phyloP scores from a whole-genome alignment of 1,140 invertebrate species.

The Nasonia vitripennis region DNA sequence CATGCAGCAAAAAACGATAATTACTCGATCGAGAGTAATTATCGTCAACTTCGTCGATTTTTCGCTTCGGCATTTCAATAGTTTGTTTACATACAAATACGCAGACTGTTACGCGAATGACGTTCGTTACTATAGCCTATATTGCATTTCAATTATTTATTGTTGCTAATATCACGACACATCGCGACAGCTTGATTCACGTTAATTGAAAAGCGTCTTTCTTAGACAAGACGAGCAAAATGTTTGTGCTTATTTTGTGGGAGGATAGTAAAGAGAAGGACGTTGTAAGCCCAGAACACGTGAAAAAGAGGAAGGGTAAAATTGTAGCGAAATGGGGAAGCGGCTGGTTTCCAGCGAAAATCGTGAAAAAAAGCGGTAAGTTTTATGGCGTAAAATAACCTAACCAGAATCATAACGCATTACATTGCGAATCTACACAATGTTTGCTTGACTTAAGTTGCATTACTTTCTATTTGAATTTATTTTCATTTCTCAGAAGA shows the following conservation, averaged over 20 bases:
- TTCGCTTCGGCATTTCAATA: not conserved
- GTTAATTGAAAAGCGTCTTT: not conserved
- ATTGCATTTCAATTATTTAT: not conserved
- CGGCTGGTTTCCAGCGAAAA: not conserved
- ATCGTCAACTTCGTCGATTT: not conserved
- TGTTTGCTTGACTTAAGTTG: not conserved
- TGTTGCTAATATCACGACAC: not conserved
- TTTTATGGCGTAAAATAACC: not conserved
- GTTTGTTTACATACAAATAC: no score
- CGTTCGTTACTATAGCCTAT: no score
- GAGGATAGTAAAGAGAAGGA: not conserved
- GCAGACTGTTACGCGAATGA: not conserved
- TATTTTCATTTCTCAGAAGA: not conserved
- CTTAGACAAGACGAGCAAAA: not conserved
- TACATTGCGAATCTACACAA: not conserved
- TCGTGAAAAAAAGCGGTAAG: not conserved
- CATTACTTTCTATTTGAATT: not conserved
- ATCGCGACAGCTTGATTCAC: no score
- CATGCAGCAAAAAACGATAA: no score
- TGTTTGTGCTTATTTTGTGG: constrained; percentile 2
- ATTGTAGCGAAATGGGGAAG: not conserved
- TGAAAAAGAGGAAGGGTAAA: not conserved
- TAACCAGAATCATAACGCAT: not conserved
- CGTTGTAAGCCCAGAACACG: not conserved
- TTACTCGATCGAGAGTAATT: no score